A percentile compares a stretch with the other conserved stretches of the same genome.
Evolutionary conservation across 2,797 vertebrate species (phyloP).

Genomic region (Microchirus variegatus): DNA sequence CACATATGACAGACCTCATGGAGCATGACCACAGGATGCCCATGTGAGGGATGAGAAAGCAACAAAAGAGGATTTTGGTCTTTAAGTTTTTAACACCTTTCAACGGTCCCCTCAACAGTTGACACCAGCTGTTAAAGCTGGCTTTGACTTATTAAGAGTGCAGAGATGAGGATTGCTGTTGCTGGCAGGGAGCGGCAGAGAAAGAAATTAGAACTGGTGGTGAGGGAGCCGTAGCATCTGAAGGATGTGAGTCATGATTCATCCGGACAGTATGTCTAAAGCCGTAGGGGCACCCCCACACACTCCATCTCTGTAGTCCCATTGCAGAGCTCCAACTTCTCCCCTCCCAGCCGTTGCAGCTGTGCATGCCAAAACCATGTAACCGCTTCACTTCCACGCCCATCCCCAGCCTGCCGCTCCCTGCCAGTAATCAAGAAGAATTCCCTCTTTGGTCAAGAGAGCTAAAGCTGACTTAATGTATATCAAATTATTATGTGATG

Average conservation of each 20-base stretch:
- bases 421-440: slow-evolving; percentile 40
- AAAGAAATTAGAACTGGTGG: slow-evolving; percentile 12
- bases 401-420: slow-evolving; percentile 50
- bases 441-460: slow-evolving; percentile 51
- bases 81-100: slow-evolving; percentile 20
- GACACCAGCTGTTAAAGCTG: slow-evolving; percentile 29
- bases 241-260: slow-evolving; percentile 62
- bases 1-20: slow-evolving; percentile 37
- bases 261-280: slow-evolving; percentile 39
- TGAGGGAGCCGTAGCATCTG: slow-evolving; percentile 34
- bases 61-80: slow-evolving; percentile 23
- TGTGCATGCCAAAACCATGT: slow-evolving; percentile 51
- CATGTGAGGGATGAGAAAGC: slow-evolving; percentile 20
- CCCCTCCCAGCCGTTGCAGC: slow-evolving; percentile 41
- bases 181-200: slow-evolving; percentile 58
- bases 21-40: slow-evolving; percentile 32
- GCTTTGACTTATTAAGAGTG: slow-evolving; percentile 20
- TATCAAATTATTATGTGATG: slow-evolving; percentile 13
- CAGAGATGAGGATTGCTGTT: slow-evolving; percentile 36
- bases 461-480: slow-evolving; percentile 20
- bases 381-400: slow-evolving; percentile 43
- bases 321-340: slow-evolving; percentile 34
- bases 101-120: slow-evolving; percentile 1
- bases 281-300: slow-evolving; percentile 15
- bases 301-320: slow-evolving; percentile 32